Evolutionary conservation across 2,888 invertebrate species (phyloP), one percentile per base, ranked within the genome.

Genomic region (Petrophora chlorosata): DNA sequence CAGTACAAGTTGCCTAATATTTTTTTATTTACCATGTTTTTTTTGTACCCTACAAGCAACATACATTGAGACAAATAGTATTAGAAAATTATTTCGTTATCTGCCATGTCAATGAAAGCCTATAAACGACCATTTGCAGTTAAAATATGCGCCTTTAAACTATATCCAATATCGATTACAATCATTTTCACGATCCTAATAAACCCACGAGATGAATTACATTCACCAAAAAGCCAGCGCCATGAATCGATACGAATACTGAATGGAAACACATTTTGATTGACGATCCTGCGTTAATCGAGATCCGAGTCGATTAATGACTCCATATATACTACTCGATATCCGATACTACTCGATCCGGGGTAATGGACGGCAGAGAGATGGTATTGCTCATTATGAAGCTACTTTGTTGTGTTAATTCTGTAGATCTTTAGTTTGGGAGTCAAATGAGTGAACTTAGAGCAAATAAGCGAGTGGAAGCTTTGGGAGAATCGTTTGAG

Each of bases 271-370:
- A 58, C 59, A 56, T 57, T 57, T 61, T 71, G 73, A 73, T 70
- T 67, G 65, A 71, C 68, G 68, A 70, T 50, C 47, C 50, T 47
- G 38, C 53, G 65, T 67, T 69, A 68, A 70, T 65, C 63, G 63
- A 44, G 59, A 56, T 47, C 50, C 46, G 44, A 54, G 45, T 59
- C 59, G 59, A 67, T 66, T 70, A 63, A 70, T 68, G 61, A 61
- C 50, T 59, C 29, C 43, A 36, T 51, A 36, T 45, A 35, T 44
- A 36, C 38, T 41, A 40, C 41, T 47, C 13, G 44, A 43, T 43
- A 58, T 41, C 56, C 54, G 58, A 55, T 59, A 57, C 59, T 45
- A 63, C 47, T 59, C 53, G 63, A 63, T 69, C 63, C 56, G 46
- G 64, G 61, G 59, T 64, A 62, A 65, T 65, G 58, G 56, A 53